A percentile compares a stretch with the other conserved stretches of the same genome.
These are phyloP conservation scores for Cordilura impudica DNA, from an alignment of 2,888 invertebrate species.

Conservation along the genomic window DNA sequence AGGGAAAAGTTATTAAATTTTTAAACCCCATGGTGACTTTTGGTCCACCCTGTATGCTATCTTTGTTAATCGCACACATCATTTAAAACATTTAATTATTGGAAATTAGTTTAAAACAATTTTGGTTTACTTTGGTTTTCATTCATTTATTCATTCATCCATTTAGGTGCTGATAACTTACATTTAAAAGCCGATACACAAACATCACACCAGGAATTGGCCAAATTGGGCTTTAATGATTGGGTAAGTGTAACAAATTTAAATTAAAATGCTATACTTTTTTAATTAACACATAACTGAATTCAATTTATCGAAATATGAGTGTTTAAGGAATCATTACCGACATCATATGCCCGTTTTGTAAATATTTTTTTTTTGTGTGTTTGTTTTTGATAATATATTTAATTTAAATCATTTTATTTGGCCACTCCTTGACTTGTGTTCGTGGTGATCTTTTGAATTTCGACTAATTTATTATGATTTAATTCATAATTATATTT, in stretches of 20 bases:
- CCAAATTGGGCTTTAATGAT: conserved; percentile 91
- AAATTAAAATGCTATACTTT: neutral
- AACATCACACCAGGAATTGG: conserved; percentile 84
- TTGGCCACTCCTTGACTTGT: conserved; percentile 8
- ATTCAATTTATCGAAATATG: neutral
- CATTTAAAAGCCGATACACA: conserved; percentile 82
- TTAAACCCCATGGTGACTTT: too few species aligned
- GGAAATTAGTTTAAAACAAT: neutral
- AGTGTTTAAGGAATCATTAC: neutral
- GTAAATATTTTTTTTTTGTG: neutral
- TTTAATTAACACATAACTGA: neutral
- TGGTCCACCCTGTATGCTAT: neutral
- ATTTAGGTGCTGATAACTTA: conserved; percentile 82
- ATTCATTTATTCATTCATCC: neutral
- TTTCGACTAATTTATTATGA: conserved; percentile 6
- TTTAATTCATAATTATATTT: conserved; percentile 19
- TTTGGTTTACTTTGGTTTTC: neutral
- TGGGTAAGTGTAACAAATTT: conserved; percentile 84
- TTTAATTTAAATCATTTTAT: neutral
- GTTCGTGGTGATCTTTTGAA: neutral
- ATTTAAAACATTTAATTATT: neutral
- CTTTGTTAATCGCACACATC: neutral
- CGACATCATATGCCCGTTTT: neutral
- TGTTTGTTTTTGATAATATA: neutral
- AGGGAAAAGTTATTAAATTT: too few species aligned